phyloP scores from a whole-genome alignment of 1,140 invertebrate genomes.

The Sminthurinus signatus region DNA sequence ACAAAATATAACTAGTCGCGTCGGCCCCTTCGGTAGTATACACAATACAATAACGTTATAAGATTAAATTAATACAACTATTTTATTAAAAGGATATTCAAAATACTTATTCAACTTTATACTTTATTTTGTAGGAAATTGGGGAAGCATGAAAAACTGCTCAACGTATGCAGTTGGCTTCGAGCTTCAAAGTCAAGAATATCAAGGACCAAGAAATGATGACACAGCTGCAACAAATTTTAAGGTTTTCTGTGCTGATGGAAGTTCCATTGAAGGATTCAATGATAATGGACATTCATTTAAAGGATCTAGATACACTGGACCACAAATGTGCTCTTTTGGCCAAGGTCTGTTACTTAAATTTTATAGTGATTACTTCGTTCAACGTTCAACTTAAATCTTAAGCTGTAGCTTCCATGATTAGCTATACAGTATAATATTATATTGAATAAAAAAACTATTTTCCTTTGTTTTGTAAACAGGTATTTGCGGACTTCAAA shows the following conservation, averaged over 20 bases:
- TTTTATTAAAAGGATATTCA: too few relatives aligned
- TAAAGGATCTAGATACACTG: slow-evolving; percentile 12
- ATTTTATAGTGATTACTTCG: too few relatives aligned
- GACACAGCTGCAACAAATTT: slow-evolving; percentile 24
- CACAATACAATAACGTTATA: too few relatives aligned
- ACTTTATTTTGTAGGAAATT: too few relatives aligned
- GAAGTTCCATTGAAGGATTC: slow-evolving; percentile 14
- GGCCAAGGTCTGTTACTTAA: slow-evolving; percentile 14
- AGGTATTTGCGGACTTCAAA: slow-evolving; percentile 23
- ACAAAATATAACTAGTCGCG: slow-evolving; percentile 11
- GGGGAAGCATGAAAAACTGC: slow-evolving; percentile 18
- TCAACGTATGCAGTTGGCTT: slow-evolving; percentile 21
- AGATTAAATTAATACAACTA: too few relatives aligned
- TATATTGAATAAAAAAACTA: too few relatives aligned
- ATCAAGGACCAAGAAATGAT: slow-evolving; percentile 17
- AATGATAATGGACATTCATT: slow-evolving; percentile 18
- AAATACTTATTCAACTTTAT: too few relatives aligned
- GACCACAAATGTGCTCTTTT: slow-evolving; percentile 1
- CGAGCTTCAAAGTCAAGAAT: slow-evolving; percentile 16
- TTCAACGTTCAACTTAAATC: too few relatives aligned
- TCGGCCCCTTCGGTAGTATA: slow-evolving; percentile 24
- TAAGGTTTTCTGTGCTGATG: slow-evolving; percentile 17
- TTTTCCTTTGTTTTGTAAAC: too few relatives aligned
- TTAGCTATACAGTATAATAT: too few relatives aligned
- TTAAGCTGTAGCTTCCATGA: too few relatives aligned